Evolutionary conservation across 1,140 invertebrate genomes (phyloP).

Genomic region (Varroa destructor): DNA sequence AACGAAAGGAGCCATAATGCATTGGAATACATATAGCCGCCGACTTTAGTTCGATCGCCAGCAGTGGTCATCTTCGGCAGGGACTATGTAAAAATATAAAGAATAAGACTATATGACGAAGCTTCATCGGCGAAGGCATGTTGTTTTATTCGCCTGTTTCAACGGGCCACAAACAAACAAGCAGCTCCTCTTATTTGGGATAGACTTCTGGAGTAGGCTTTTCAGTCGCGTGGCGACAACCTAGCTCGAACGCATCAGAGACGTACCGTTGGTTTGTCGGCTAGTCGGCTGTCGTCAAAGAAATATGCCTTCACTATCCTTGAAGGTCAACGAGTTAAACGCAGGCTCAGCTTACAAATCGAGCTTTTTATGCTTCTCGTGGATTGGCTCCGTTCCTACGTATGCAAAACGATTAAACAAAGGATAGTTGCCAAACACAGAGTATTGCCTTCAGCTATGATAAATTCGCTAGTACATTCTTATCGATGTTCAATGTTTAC

Average conservation of each 20-base stretch:
- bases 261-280: background rate
- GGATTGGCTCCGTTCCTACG: too few species aligned
- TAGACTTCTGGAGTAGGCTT: background rate
- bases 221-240: background rate
- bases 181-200: slow-evolving; percentile 39
- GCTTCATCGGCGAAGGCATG: slow-evolving; percentile 40
- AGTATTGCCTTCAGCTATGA: too few species aligned
- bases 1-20: slow-evolving; percentile 43
- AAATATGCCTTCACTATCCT: background rate
- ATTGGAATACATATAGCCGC: slow-evolving; percentile 46
- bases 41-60: slow-evolving; percentile 48
- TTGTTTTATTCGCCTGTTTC: slow-evolving; percentile 43
- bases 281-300: background rate
- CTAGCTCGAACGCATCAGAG: background rate
- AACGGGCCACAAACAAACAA: slow-evolving; percentile 45
- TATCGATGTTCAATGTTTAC: too few species aligned
- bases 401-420: too few species aligned
- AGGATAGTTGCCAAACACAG: too few species aligned
- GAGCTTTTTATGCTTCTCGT: background rate
- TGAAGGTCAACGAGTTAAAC: slow-evolving; percentile 8
- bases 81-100: slow-evolving; percentile 47
- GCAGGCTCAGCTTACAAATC: background rate
- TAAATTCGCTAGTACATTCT: too few species aligned
- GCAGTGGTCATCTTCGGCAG: slow-evolving; percentile 46
- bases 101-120: slow-evolving; percentile 38